phyloP scores from a whole-genome alignment of 2,113 vertebrate genomes.

The Benitochromis conjunctus region DNA sequence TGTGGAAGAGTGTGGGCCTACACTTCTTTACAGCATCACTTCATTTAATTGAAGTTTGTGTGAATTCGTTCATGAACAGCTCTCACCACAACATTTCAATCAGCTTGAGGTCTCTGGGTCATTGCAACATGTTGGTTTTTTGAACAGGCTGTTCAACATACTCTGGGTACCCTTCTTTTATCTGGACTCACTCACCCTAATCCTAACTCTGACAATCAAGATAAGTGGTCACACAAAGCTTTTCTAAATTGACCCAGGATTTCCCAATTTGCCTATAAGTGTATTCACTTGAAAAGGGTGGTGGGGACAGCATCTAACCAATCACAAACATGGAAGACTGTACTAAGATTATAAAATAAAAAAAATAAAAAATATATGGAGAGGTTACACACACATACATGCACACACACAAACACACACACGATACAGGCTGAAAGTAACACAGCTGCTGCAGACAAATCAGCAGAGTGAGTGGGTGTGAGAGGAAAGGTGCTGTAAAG shows the following conservation, averaged over 20 bases:
- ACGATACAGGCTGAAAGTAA: neutral
- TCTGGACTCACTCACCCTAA: neutral
- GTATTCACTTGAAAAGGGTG: neutral
- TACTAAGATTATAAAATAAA: neutral
- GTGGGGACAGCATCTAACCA: neutral
- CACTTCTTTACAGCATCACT: neutral
- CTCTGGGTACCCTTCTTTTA: neutral
- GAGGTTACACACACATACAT: neutral
- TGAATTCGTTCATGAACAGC: accelerated
- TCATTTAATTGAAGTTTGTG: neutral
- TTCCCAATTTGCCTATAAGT: neutral
- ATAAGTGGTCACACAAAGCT: neutral
- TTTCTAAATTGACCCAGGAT: neutral
- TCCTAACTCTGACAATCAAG: neutral
- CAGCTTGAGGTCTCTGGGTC: neutral
- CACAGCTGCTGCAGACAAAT: neutral
- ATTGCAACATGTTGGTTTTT: neutral
- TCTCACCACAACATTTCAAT: neutral
- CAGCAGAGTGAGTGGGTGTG: neutral
- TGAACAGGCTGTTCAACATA: neutral
- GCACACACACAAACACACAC: neutral
- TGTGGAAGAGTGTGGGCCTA: neutral
- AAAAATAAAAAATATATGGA: too few relatives aligned
- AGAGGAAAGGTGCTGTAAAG: neutral
- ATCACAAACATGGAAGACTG: neutral